Evolutionary conservation across 2,888 invertebrate genomes (phyloP).

Genomic region (Phalangium opilio): DNA sequence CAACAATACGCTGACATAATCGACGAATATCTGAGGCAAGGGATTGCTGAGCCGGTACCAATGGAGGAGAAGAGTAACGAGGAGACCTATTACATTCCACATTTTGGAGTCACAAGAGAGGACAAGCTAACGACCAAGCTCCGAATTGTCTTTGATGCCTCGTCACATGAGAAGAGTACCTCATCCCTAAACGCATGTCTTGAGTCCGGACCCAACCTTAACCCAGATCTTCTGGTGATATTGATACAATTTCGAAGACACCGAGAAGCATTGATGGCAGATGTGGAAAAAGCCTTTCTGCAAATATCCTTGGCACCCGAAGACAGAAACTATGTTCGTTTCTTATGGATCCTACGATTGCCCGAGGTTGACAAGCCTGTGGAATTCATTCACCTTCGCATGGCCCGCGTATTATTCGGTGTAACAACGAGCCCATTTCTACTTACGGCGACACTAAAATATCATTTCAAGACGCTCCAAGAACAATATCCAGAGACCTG

Average conservation of each 20-base stretch:
- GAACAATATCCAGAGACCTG: too few relatives aligned
- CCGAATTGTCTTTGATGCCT: constrained; percentile 9
- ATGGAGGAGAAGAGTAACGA: neutral
- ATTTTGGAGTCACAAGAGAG: constrained; percentile 4
- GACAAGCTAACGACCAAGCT: constrained; percentile 5
- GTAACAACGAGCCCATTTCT: too few relatives aligned
- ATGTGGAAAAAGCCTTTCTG: constrained; percentile 9
- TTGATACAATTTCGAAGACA: constrained; percentile 9
- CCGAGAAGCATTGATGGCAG: constrained; percentile 4
- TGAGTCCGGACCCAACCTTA: constrained; percentile 3
- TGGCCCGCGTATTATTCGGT: too few relatives aligned
- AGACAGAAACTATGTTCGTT: constrained; percentile 5
- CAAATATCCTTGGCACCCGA: constrained; percentile 1
- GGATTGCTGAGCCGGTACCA: too few relatives aligned
- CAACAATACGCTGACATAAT: too few relatives aligned
- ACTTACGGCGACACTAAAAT: too few relatives aligned
- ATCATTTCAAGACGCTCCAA: too few relatives aligned
- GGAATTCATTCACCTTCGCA: too few relatives aligned
- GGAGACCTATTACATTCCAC: constrained; percentile 5
- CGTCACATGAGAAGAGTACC: neutral
- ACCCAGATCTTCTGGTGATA: neutral
- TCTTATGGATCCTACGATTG: too few relatives aligned
- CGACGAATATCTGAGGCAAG: too few relatives aligned
- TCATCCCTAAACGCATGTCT: constrained; percentile 7
- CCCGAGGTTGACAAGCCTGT: too few relatives aligned